Evolutionary conservation across 2,888 invertebrate genomes (phyloP), one percentile per base, ranked within the genome.

Genomic region (Spodoptera littoralis): DNA sequence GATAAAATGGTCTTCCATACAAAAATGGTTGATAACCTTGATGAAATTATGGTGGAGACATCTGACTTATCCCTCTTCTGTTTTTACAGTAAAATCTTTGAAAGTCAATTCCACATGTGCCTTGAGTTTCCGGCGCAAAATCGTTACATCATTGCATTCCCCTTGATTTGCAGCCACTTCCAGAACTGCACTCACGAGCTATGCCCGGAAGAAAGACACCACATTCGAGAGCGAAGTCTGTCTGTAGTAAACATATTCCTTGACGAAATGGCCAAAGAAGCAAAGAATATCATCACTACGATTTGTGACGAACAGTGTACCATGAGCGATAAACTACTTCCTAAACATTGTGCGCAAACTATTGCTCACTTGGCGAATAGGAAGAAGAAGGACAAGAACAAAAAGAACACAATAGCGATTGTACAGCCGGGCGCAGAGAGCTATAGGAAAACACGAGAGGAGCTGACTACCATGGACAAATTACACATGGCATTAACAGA

Each of bases 191-290:
- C 99, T 0, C 99, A 99, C 91, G 99, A 99, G 88, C 96, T 99
- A 82, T 99, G 99, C 81, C 99, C 99, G 0, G 99, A 99, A 92
- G 99, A 99, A 92, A 96, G 99, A 60, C 98, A 99, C 91, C 99
- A 99, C 83, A 99, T 99, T 67, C 96, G 99, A 58, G 99, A 99
- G 83, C 96, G 99, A 71, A 99, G 99, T 85, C 95, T 99, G 24
- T 99, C 98, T 36, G 98, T 99, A 47, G 99, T 99, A 0, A 99
- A 99, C 85, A 98, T 98, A 95, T 99, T 99, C 88, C 94, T 99
- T 60, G 99, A 99, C 88, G 99, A 99, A 94, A 99, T 99, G 98
- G 98, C 99, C 0, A 99, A 99, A 90, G 99, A 99, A 90, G 99
- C 99, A 0, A 99, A 99, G 90, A 99, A 99, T 88, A 99, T 99